Evolutionary conservation across 2,113 vertebrate species (phyloP).

Genomic region (Narcine bancroftii): DNA sequence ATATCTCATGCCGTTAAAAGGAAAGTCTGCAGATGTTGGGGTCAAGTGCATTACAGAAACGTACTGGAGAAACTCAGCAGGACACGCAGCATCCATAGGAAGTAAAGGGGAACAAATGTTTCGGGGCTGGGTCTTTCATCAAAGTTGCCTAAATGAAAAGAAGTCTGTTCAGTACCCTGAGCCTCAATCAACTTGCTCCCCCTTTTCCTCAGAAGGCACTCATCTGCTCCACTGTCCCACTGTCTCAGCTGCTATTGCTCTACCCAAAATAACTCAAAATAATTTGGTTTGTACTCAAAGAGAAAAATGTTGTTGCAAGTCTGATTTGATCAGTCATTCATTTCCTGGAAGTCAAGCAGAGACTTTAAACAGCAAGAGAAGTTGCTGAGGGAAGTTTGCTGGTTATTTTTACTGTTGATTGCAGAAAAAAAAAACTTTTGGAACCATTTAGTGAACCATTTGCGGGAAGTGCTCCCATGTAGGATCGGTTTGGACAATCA

Average conservation of each 20-base stretch:
- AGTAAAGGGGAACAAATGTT: background rate
- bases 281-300: background rate
- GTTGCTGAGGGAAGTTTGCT: background rate
- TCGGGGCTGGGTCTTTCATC: background rate
- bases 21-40: too few relatives aligned
- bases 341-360: background rate
- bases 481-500: background rate
- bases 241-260: background rate
- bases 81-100: too few relatives aligned
- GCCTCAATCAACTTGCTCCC: background rate
- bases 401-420: constrained; percentile 1
- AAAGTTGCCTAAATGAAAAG: background rate
- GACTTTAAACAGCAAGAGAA: background rate
- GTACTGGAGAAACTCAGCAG: too few relatives aligned
- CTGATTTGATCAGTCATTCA: background rate
- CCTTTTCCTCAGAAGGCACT: background rate
- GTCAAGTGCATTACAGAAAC: too few relatives aligned
- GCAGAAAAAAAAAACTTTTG: background rate
- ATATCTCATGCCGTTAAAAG: too few relatives aligned
- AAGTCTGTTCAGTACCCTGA: background rate
- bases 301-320: constrained; percentile 13
- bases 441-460: background rate
- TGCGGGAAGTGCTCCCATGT: background rate
- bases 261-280: too few relatives aligned
- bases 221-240: background rate